phyloP scores from a whole-genome alignment of 2,888 invertebrate genomes.

The Eristalinus aeneus region DNA sequence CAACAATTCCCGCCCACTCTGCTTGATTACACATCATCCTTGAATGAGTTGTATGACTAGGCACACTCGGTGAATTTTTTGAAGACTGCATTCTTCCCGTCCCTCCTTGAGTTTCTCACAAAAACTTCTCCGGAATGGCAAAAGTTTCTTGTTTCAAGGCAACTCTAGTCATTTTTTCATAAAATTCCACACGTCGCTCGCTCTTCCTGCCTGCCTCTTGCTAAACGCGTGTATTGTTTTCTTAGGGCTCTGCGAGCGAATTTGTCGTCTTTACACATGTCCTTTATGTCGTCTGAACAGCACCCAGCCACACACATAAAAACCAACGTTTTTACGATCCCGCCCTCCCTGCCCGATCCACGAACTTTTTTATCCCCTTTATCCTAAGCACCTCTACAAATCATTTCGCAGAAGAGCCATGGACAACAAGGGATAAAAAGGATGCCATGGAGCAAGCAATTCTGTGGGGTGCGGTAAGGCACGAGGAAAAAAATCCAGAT shows the following conservation, averaged over 20 bases:
- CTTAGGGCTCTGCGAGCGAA: conserved; percentile 51
- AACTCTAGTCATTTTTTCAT: background rate
- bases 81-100: background rate
- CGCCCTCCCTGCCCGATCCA: background rate
- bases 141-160: conserved; percentile 4
- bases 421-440: conserved; percentile 13
- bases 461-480: conserved; percentile 23
- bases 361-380: conserved; percentile 25
- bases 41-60: background rate
- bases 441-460: conserved; percentile 29
- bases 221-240: conserved; percentile 40
- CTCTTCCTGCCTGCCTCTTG: background rate
- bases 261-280: conserved; percentile 51
- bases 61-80: background rate
- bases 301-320: conserved; percentile 15
- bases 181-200: background rate
- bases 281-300: conserved; percentile 27
- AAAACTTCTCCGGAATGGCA: background rate
- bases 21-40: background rate
- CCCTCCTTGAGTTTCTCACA: background rate
- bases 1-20: background rate
- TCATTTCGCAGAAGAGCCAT: conserved; percentile 48
- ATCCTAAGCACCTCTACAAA: conserved; percentile 40
- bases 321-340: conserved; percentile 33
- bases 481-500: conserved; percentile 20